Evolutionary conservation across 2,797 vertebrate genomes (phyloP).

Genomic region (Darevskia mixta): DNA sequence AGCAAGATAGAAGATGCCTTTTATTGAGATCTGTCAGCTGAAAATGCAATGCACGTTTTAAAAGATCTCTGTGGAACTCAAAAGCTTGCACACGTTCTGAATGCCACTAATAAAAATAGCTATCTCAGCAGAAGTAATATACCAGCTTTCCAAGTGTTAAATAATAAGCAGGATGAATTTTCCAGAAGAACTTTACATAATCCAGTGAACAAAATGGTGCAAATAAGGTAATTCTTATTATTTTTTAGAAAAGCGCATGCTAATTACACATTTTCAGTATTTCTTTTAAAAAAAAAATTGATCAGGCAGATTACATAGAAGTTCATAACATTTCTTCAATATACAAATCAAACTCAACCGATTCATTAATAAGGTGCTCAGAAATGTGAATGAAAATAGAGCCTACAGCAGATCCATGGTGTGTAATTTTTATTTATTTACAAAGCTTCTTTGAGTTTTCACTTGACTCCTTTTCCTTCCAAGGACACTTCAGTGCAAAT

Average conservation of each 20-base stretch:
- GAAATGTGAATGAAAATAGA: conserved; percentile 57
- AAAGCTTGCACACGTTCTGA: neutral
- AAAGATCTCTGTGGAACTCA: neutral
- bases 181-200: conserved; percentile 15
- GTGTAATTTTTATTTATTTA: conserved; percentile 42
- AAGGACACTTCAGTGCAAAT: conserved; percentile 11
- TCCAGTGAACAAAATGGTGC: conserved; percentile 34
- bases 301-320: conserved; percentile 62
- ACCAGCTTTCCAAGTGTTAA: conserved; percentile 29
- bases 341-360: conserved; percentile 62
- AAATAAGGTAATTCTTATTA: conserved; percentile 12
- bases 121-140: conserved; percentile 37
- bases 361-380: conserved; percentile 73
- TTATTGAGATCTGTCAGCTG: neutral
- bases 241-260: conserved; percentile 31
- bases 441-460: conserved; percentile 15
- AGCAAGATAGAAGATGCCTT: neutral
- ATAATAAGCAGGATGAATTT: conserved; percentile 51
- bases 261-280: conserved; percentile 69
- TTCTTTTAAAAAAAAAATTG: conserved; percentile 54
- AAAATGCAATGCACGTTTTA: neutral
- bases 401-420: conserved; percentile 34
- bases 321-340: conserved; percentile 53
- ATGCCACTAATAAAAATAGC: neutral
- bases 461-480: neutral